Base-by-base conservation (phyloP, 2,113 vertebrate species). In the Euleptes europaea region DNA sequence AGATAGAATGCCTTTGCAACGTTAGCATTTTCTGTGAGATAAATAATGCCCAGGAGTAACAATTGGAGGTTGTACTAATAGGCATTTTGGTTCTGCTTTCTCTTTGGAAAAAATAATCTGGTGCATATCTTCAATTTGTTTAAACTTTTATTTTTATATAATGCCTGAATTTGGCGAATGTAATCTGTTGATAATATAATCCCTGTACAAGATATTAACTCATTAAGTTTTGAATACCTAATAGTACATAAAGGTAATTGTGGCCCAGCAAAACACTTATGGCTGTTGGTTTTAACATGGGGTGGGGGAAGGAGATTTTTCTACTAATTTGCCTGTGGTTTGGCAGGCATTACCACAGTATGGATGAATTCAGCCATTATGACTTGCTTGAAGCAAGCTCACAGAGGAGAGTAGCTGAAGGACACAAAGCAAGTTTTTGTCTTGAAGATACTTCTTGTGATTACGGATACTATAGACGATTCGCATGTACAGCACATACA, bases 391-490 rank as follows among this genome's bases (percentile, higher is more conserved):
- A 99, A 83, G 89, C 93, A 4, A 94, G 80, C 11, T 96, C 97
- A 0, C 94, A 98, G 17, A 94, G 92, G 19, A 96, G 96, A 86
- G 98, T 99, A 40, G 98, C 98, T n/a, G 98, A 99, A 90, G 98
- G 98, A 5, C 98, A 99, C 94, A 99, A 99, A 94, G 98, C 98
- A 60, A 99, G 98, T 80, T 99, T 99, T 95, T 99, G 98, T 74
- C 96, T 99, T 75, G 98, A 99, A 95, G 98, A 99, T 91, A 99
- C 98, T 0, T 98, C 98, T 82, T 99, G 98, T 86, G 98, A 99
- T 91, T 97, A 98, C 10, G 98, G 98, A 15, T 98, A 99, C 93
- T 96, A 99, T 75, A 96, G 98, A 65, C 96, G 98, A 63, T 99
- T 96, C 40, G 98, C 98, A 3, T 99, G 98, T 90, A 99, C 98